Conservation (phyloP, 1,140 invertebrate genomes). For the Papilio machaon region DNA sequence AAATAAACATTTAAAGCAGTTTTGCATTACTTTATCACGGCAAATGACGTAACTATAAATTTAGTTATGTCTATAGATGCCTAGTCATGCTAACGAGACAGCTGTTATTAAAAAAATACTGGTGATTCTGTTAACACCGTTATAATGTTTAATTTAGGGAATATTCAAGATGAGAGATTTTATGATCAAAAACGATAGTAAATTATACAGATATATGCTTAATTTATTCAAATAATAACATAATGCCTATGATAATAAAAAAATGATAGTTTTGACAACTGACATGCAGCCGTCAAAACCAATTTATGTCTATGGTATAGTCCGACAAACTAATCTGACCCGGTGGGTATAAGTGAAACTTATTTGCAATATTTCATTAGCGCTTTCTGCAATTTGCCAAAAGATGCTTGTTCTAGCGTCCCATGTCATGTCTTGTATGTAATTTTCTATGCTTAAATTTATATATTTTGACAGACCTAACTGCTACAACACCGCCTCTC, state of each 20-base stretch:
- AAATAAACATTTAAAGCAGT: neutral
- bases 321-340: no score
- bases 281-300: neutral
- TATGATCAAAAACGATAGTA: neutral
- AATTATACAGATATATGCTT: neutral
- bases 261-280: neutral
- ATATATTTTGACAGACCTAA: neutral
- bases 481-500: neutral
- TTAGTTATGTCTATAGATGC: neutral
- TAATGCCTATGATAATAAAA: neutral
- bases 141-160: neutral
- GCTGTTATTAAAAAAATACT: neutral
- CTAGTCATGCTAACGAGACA: neutral
- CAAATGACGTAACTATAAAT: neutral
- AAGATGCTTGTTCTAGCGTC: no score
- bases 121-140: neutral
- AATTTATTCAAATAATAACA: slow-evolving; percentile 1
- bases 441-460: no score
- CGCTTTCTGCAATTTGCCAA: no score
- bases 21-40: no score
- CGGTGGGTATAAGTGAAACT: no score
- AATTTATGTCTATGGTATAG: neutral
- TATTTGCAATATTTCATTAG: no score
- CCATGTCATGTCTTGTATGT: no score
- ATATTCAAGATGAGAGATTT: neutral